phyloP scores from a whole-genome alignment of 2,113 vertebrate species.

The Tachuris rubrigastra region DNA sequence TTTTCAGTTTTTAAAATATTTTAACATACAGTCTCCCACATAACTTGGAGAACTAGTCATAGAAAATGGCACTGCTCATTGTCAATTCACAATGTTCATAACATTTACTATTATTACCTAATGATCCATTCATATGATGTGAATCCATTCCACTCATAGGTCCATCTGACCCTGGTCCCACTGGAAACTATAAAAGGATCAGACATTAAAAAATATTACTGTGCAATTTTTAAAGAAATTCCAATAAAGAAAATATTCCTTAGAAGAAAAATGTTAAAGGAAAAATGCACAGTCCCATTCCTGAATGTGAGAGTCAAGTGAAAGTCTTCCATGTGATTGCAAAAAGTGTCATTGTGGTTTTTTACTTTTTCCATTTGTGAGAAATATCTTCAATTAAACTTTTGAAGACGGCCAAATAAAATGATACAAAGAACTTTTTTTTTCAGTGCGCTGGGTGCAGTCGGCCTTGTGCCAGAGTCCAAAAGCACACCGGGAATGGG shows the following conservation, averaged over 20 bases:
- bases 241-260: not conserved
- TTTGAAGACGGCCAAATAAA: too few species aligned
- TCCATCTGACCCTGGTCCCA: constrained; percentile 91
- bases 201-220: not conserved
- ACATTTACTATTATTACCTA: constrained; percentile 79
- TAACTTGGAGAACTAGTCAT: not conserved
- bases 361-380: too few species aligned
- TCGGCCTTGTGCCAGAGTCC: too few species aligned
- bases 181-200: constrained; percentile 84
- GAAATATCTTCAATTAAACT: too few species aligned
- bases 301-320: not conserved
- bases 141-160: constrained; percentile 95
- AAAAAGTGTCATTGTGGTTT: too few species aligned
- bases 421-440: too few species aligned
- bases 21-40: not conserved
- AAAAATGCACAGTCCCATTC: not conserved
- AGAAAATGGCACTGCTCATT: not conserved
- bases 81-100: not conserved
- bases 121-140: constrained; percentile 96
- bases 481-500: too few species aligned
- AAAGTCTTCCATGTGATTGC: not conserved
- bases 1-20: not conserved
- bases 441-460: too few species aligned
- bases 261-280: not conserved
- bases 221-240: not conserved